Evolutionary conservation across 2,888 invertebrate species (phyloP).

Genomic region (Nomada hirtipes): DNA sequence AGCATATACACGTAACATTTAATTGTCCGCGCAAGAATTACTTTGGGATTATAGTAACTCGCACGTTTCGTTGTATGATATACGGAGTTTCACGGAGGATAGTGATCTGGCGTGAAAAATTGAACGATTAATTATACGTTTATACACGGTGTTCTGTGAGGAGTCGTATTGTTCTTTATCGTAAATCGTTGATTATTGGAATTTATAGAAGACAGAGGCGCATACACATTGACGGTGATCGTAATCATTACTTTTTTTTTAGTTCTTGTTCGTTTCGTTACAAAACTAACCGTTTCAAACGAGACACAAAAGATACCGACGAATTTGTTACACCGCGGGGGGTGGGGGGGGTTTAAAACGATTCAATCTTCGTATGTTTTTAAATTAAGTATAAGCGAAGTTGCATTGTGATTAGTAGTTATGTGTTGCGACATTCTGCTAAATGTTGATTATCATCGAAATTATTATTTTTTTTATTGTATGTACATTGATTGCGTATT

Average conservation of each 20-base stretch:
- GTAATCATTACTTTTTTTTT: slow-evolving; percentile 21
- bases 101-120: slow-evolving; percentile 4
- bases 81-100: slow-evolving; percentile 1
- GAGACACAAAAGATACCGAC: neutral
- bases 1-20: slow-evolving; percentile 53
- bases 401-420: slow-evolving; percentile 2
- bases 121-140: slow-evolving; percentile 22
- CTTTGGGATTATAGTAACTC: slow-evolving; percentile 1
- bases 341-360: too few species aligned
- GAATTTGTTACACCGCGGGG: slow-evolving; percentile 4
- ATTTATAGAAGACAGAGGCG: neutral
- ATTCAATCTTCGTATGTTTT: too few species aligned
- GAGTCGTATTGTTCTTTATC: slow-evolving; percentile 7
- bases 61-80: neutral
- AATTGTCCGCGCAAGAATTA: slow-evolving; percentile 23
- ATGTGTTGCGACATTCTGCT: neutral
- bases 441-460: neutral
- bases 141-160: neutral
- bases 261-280: slow-evolving; percentile 2
- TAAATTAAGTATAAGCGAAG: neutral
- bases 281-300: slow-evolving; percentile 7
- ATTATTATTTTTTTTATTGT: slow-evolving; percentile 5
- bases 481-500: neutral
- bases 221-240: slow-evolving; percentile 29
- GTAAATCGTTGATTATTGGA: slow-evolving; percentile 14